Percentiles rank a stretch among this genome's conserved stretches.
phyloP scores from a whole-genome alignment of 2,888 invertebrate genomes.

The Osmoderma eremita region DNA sequence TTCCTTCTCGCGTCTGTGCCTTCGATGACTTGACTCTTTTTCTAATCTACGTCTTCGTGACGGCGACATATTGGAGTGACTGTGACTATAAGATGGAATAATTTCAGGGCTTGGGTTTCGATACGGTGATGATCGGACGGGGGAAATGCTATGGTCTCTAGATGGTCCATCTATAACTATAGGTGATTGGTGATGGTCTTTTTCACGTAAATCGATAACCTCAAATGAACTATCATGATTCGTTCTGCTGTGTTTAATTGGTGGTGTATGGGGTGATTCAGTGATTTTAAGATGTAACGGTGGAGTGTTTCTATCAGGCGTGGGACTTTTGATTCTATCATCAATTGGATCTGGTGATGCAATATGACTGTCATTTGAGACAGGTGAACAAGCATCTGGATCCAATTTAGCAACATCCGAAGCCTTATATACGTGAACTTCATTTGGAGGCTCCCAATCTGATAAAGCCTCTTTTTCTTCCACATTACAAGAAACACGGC shows the following conservation, averaged over 20 bases:
- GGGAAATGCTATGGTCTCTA: conserved; percentile 46
- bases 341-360: conserved; percentile 58
- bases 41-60: conserved; percentile 61
- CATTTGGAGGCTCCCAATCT: conserved; percentile 58
- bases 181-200: conserved; percentile 49
- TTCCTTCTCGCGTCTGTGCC: conserved; percentile 64
- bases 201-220: conserved; percentile 49
- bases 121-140: conserved; percentile 57
- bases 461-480: conserved; percentile 56
- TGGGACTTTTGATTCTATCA: conserved; percentile 51
- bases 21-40: conserved; percentile 62
- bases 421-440: conserved; percentile 41
- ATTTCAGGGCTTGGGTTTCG: conserved; percentile 60
- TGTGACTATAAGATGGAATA: conserved; percentile 49
- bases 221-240: conserved; percentile 43
- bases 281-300: conserved; percentile 52
- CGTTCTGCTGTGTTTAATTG: conserved; percentile 49
- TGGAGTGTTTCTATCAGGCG: conserved; percentile 46
- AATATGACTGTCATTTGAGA: conserved; percentile 62
- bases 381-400: conserved; percentile 61
- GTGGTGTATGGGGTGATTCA: conserved; percentile 78
- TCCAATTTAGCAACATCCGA: conserved; percentile 54
- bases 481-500: conserved; percentile 48
- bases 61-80: conserved; percentile 57
- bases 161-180: conserved; percentile 54